A percentile compares a stretch with the other conserved stretches of the same genome.
phyloP scores from a whole-genome alignment of 2,113 vertebrate species.

The Xyliphius kryptos region DNA sequence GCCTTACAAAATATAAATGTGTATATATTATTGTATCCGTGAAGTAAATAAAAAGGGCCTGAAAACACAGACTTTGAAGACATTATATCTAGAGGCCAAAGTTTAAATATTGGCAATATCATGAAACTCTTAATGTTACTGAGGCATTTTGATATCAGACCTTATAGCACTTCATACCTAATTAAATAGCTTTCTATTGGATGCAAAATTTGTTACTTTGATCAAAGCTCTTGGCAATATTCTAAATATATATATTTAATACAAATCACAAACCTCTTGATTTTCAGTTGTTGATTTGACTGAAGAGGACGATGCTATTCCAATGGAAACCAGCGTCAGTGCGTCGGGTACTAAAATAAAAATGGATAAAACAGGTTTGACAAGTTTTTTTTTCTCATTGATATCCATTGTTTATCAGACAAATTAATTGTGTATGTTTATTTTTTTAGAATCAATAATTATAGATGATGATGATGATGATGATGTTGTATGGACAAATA shows the following conservation, averaged over 20 bases:
- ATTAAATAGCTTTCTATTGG: too few relatives aligned
- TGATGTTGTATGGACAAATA: conserved; percentile 3
- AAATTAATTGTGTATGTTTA: neutral
- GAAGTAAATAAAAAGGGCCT: too few relatives aligned
- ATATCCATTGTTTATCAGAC: neutral
- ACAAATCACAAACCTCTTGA: neutral
- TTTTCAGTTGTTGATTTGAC: conserved; percentile 44
- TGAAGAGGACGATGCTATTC: conserved; percentile 9
- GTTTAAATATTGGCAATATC: too few relatives aligned
- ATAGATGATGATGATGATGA: conserved; percentile 29
- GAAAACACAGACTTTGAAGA: neutral
- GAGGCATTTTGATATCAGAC: too few relatives aligned
- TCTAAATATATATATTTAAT: too few relatives aligned
- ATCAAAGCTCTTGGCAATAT: too few relatives aligned
- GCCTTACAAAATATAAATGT: too few relatives aligned
- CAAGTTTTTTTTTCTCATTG: neutral
- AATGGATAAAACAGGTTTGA: conserved; percentile 13
- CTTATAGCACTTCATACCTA: too few relatives aligned
- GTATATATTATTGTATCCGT: too few relatives aligned
- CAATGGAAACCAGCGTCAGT: conserved; percentile 22
- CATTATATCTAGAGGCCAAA: too few relatives aligned
- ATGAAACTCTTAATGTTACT: too few relatives aligned
- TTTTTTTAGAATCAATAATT: neutral
- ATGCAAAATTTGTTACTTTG: too few relatives aligned
- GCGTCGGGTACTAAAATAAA: neutral